phyloP scores from a whole-genome alignment of 2,797 vertebrate species.

The Clarias pachynema region DNA sequence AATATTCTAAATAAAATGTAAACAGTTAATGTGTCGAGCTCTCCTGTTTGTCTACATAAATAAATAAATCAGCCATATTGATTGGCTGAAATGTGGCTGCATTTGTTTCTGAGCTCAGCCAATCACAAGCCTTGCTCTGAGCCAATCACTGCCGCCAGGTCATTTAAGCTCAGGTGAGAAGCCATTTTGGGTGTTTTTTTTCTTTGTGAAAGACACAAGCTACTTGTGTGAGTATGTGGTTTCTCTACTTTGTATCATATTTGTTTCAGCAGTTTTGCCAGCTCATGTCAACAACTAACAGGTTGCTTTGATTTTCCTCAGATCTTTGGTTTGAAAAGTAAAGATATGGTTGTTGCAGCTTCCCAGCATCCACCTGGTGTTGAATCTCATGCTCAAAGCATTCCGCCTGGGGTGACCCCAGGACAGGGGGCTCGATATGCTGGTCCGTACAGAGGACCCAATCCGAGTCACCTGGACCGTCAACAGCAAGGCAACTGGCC shows the following conservation, averaged over 20 bases:
- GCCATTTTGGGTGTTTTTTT: neutral
- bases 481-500: constrained; percentile 68
- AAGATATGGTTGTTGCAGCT: constrained; percentile 54
- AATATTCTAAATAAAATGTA: too few species aligned
- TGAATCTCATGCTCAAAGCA: constrained; percentile 58
- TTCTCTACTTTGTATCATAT: neutral
- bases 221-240: constrained; percentile 19
- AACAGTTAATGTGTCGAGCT: neutral
- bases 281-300: neutral
- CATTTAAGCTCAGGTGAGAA: neutral
- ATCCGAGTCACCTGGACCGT: constrained; percentile 64
- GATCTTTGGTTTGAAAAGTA: constrained; percentile 56
- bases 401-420: constrained; percentile 45
- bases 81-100: constrained; percentile 12
- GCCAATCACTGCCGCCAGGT: neutral
- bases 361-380: constrained; percentile 52
- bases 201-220: constrained; percentile 3
- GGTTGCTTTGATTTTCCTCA: neutral
- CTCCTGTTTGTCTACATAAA: neutral
- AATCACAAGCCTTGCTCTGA: constrained; percentile 22
- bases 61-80: neutral
- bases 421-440: constrained; percentile 43
- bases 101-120: neutral
- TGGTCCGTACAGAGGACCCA: constrained; percentile 52
- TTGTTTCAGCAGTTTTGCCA: neutral